Percentiles rank a stretch among this genome's conserved stretches.
phyloP scores from a whole-genome alignment of 2,888 invertebrate genomes.

The Tuberolachnus salignus region DNA sequence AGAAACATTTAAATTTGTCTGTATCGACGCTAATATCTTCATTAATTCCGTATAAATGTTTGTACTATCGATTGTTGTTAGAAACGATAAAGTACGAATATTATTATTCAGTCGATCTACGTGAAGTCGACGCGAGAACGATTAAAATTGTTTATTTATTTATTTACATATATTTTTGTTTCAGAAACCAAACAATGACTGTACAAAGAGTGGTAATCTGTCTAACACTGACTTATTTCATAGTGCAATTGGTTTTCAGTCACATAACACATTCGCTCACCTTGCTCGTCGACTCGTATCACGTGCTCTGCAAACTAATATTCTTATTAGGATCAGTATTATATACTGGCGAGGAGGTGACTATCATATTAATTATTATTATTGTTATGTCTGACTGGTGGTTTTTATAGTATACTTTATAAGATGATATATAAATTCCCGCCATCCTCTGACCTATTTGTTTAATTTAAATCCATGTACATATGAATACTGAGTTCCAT shows the following conservation, averaged over 20 bases:
- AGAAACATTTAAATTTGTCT: no score
- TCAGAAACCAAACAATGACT: constrained; percentile 62
- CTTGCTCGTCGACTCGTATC: constrained; percentile 89
- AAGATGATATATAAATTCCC: no score
- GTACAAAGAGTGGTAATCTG: constrained; percentile 79
- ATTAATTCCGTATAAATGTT: no score
- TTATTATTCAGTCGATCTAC: background rate
- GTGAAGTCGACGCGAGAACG: background rate
- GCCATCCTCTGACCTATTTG: no score
- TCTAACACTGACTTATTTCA: constrained; percentile 77
- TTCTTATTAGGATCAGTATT: constrained; percentile 81
- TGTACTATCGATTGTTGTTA: no score
- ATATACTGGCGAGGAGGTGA: constrained; percentile 77
- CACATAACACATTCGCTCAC: constrained; percentile 91
- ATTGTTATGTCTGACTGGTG: background rate
- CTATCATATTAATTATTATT: background rate
- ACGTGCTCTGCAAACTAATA: constrained; percentile 91
- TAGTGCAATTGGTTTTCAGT: constrained; percentile 82
- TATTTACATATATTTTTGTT: no score
- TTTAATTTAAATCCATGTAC: no score
- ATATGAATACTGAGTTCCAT: no score
- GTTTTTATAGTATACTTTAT: background rate
- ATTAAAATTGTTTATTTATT: background rate
- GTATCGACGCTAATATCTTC: no score
- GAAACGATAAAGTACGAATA: no score